phyloP scores from a whole-genome alignment of 2,797 vertebrate genomes.

The Clamator glandarius region DNA sequence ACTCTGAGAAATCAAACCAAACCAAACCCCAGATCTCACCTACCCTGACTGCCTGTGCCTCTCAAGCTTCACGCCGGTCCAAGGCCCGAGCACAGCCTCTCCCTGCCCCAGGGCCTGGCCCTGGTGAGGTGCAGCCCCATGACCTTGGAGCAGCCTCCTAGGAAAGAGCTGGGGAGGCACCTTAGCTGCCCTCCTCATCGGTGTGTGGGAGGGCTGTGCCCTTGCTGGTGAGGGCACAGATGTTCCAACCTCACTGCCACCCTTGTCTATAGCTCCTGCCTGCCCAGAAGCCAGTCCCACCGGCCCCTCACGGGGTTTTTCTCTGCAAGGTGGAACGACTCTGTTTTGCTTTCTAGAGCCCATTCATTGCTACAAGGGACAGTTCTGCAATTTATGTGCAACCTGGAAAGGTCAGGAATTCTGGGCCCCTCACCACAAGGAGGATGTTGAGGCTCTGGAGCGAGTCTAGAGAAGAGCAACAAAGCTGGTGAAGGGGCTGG shows the following conservation, averaged over 20 bases:
- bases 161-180: not conserved
- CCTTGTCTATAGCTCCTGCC: accelerated
- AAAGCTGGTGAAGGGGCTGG: too few relatives aligned
- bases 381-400: not conserved
- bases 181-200: not conserved
- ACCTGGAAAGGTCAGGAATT: not conserved
- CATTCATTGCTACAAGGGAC: not conserved
- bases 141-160: not conserved
- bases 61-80: not conserved
- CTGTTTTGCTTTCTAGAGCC: not conserved
- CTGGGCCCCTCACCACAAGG: too few relatives aligned
- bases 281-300: too few relatives aligned
- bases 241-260: not conserved
- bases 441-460: too few relatives aligned
- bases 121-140: accelerated
- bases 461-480: too few relatives aligned
- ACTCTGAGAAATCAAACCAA: too few relatives aligned
- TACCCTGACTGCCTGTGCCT: not conserved
- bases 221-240: accelerated
- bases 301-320: not conserved
- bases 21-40: too few relatives aligned
- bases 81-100: accelerated
- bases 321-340: accelerated
- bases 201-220: accelerated
- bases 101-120: not conserved